phyloP scores from a whole-genome alignment of 2,113 vertebrate genomes.

The Sylvietta virens region DNA sequence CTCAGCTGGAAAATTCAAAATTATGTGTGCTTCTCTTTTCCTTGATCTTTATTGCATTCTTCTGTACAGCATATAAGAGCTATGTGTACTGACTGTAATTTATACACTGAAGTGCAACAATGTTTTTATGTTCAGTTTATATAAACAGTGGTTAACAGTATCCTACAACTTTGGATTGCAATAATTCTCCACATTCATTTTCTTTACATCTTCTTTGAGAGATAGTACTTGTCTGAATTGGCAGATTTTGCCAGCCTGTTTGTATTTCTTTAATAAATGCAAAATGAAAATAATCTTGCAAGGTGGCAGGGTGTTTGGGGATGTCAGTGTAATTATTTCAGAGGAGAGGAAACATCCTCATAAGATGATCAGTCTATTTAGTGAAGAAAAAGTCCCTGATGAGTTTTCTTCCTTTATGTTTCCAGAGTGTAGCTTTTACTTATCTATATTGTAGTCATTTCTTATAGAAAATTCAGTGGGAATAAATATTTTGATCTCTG shows the following conservation, averaged over 20 bases:
- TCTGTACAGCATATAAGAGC: neutral
- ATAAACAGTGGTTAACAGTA: neutral
- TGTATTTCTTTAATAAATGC: neutral
- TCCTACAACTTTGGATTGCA: neutral
- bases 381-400: neutral
- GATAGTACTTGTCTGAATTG: neutral
- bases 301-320: fast-evolving
- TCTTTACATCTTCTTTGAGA: neutral
- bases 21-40: neutral
- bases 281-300: neutral
- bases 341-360: neutral
- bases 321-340: neutral
- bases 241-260: neutral
- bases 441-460: neutral
- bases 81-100: neutral
- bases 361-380: neutral
- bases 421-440: neutral
- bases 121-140: neutral
- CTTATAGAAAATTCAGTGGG: neutral
- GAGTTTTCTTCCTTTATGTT: neutral
- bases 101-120: neutral
- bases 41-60: neutral
- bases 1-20: neutral
- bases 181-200: neutral
- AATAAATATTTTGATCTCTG: neutral